Conservation (phyloP, 2,888 invertebrate genomes). For the Cremastinae sp. region DNA sequence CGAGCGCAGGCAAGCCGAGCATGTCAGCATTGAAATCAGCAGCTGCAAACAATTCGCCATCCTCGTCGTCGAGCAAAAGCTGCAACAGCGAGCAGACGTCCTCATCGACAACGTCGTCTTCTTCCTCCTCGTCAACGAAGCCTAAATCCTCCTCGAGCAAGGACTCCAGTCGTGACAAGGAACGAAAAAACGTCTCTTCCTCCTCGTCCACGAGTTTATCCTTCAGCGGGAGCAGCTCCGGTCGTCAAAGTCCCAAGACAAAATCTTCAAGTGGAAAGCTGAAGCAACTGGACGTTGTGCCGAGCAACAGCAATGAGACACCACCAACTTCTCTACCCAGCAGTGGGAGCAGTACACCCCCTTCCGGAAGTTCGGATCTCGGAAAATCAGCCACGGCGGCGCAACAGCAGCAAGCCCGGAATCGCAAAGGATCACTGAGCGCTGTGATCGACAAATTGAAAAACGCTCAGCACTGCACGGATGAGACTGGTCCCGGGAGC, state of each 20-base stretch:
- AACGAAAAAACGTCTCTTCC: slow-evolving; percentile 76
- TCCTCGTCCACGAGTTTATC: slow-evolving; percentile 62
- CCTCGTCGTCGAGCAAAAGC: slow-evolving; percentile 79
- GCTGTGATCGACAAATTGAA: slow-evolving; percentile 94
- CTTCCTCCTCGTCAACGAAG: slow-evolving; percentile 68
- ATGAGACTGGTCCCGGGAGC: slow-evolving; percentile 81
- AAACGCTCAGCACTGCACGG: slow-evolving; percentile 86
- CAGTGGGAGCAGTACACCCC: slow-evolving; percentile 79
- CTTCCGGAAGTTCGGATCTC: slow-evolving; percentile 83
- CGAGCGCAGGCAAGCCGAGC: slow-evolving; percentile 91
- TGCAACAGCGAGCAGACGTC: slow-evolving; percentile 44
- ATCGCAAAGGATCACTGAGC: slow-evolving; percentile 88
- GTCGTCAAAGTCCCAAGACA: slow-evolving; percentile 85
- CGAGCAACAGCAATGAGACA: slow-evolving; percentile 73
- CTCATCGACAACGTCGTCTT: slow-evolving; percentile 48
- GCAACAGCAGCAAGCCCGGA: slow-evolving; percentile 82
- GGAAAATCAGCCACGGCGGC: slow-evolving; percentile 84
- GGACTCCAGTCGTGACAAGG: slow-evolving; percentile 78
- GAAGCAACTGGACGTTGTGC: slow-evolving; percentile 85
- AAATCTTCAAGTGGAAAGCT: slow-evolving; percentile 85
- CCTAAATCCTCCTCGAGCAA: slow-evolving; percentile 62
- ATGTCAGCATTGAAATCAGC: slow-evolving; percentile 94
- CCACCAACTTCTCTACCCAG: slow-evolving; percentile 68
- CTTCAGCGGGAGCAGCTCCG: slow-evolving; percentile 80
- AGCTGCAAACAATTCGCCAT: slow-evolving; percentile 83